Conservation (phyloP, 1,140 invertebrate species). For the Calephelis virginiensis region DNA sequence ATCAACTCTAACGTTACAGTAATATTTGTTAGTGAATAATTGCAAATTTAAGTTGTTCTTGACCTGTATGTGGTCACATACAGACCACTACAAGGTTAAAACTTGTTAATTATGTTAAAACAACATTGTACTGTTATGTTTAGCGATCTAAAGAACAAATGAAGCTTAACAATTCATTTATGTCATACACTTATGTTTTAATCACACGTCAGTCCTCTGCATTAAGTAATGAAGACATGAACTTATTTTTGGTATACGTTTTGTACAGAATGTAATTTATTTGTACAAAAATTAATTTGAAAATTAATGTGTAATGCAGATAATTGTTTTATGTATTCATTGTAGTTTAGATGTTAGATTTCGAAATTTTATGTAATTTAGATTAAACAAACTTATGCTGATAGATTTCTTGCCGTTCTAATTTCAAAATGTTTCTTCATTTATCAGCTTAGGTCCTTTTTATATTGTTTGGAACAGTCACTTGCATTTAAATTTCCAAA, state of each 20-base stretch:
- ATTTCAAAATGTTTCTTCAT: neutral
- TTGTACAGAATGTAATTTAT: conserved; percentile 17
- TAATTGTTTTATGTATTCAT: conserved; percentile 24
- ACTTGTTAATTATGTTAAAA: conserved; percentile 14
- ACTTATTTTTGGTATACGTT: conserved; percentile 2
- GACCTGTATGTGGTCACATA: conserved; percentile 8
- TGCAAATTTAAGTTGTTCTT: conserved; percentile 16
- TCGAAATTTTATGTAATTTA: conserved; percentile 12
- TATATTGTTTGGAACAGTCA: neutral
- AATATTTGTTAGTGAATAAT: conserved; percentile 15
- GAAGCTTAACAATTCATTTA: neutral
- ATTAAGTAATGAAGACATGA: neutral
- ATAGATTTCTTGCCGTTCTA: conserved; percentile 3
- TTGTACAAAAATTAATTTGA: conserved; percentile 23
- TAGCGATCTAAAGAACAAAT: conserved; percentile 7
- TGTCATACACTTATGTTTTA: neutral
- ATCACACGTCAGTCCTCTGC: neutral
- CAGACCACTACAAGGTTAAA: neutral
- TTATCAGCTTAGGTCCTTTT: conserved; percentile 1
- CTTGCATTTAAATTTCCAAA: neutral
- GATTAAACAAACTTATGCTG: conserved; percentile 1
- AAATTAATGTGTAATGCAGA: conserved; percentile 9
- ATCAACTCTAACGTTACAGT: neutral
- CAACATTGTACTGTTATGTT: conserved; percentile 8
- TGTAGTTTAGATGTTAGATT: conserved; percentile 25